A percentile compares a stretch with the other conserved stretches of the same genome.
Conservation (phyloP, 1,140 invertebrate species). For the Epicauta chinensis region DNA sequence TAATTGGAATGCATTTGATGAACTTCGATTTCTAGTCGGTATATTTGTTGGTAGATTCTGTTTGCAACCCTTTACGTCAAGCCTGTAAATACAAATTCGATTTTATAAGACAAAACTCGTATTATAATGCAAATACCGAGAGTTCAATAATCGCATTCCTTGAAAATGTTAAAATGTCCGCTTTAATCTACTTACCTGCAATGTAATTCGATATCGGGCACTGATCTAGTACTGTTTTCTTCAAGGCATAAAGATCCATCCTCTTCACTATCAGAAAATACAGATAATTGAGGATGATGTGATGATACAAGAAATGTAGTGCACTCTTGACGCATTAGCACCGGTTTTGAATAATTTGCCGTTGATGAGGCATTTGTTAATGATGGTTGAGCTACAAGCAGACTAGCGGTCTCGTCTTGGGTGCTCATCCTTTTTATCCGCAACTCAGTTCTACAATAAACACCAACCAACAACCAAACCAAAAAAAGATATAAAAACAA, state of each 20-base stretch:
- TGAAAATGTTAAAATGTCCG: no score
- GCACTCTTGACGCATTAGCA: conserved; percentile 76
- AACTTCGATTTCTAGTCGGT: conserved; percentile 45
- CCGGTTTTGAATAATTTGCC: conserved; percentile 55
- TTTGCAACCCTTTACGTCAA: conserved; percentile 48
- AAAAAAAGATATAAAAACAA: background rate
- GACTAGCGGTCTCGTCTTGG: conserved; percentile 71
- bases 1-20: conserved; percentile 53
- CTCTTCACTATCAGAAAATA: conserved; percentile 71
- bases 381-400: conserved; percentile 55
- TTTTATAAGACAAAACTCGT: background rate
- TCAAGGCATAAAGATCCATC: conserved; percentile 55
- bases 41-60: conserved; percentile 44
- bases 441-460: conserved; percentile 23
- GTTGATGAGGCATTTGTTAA: conserved; percentile 46
- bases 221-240: conserved; percentile 70
- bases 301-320: conserved; percentile 67
- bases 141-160: background rate
- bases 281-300: conserved; percentile 63
- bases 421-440: conserved; percentile 46
- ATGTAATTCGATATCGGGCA: conserved; percentile 84
- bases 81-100: conserved; percentile 40
- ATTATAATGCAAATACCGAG: background rate
- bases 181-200: conserved; percentile 48
- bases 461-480: conserved; percentile 1